Base-by-base conservation (phyloP, 2,797 vertebrate genomes). In the Neosalanx taihuensis region DNA sequence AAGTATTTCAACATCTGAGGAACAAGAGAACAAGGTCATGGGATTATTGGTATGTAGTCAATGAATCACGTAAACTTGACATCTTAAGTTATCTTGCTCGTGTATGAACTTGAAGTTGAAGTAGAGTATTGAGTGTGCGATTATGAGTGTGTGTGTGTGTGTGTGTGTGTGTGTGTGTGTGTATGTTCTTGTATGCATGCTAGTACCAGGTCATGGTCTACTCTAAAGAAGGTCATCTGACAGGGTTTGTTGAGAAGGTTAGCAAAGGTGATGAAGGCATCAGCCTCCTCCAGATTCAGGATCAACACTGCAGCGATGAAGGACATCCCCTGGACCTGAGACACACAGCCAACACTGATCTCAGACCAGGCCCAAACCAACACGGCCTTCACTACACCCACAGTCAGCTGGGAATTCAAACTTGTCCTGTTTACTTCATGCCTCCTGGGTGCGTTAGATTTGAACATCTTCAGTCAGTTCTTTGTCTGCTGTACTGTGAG, bases 211-310 rank as follows among this genome's bases (percentile, higher is more conserved):
- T 94, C 95, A 76, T 98, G 97, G 93, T 99, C 97, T 73, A 99
- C 97, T 81, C 97, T 95, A 85, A 98, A 99, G 87, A 99, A 99
- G 76, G 96, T 95, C 94, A 99, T 90, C 86, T 99, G 97, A 90
- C 97, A 99, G 66, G 97, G 97, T 90, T 98, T 99, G 80, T 99
- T 99, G 76, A 99, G 94, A 75, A 99, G 94, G 90, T 99, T 99
- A 85, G 97, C 96, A 85, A 98, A 99, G 72, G 96, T 95, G 90
- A 99, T 97, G 90, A 99, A 99, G 87, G 97, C 96, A 70, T 98
- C 95, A 37, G 97, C 95, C 86, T 97, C 97, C 86, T 98, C 96
- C 89, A 98, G 91, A 85, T 99, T 99, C 78, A 99, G 95, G 89
- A 98, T 97, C 75, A 99, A 94, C 58, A 99, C 97, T 17, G 97